A percentile compares a stretch with the other conserved stretches of the same genome.
Conservation (phyloP, 2,888 invertebrate species). For the Trichacis sp. region DNA sequence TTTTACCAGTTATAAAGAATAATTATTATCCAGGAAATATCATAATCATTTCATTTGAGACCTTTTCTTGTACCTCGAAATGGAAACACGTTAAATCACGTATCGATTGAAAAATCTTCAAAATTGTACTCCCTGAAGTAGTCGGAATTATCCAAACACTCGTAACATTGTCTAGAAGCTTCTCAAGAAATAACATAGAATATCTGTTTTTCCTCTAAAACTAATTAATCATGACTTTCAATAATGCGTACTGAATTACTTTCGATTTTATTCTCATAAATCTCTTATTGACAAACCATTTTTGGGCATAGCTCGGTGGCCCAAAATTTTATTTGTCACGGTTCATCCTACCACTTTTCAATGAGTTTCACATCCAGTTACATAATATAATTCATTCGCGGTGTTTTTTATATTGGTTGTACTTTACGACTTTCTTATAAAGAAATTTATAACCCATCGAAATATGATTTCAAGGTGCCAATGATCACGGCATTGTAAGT, state of each 20-base stretch:
- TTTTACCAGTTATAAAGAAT: no score
- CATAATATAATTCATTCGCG: no score
- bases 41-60: no score
- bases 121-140: no score
- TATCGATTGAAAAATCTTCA: no score
- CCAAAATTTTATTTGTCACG: background rate
- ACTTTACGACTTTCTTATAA: constrained; percentile 1
- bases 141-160: no score
- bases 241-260: constrained; percentile 1
- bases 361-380: background rate
- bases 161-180: no score
- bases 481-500: background rate
- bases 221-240: background rate
- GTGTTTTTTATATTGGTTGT: background rate
- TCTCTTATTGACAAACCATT: background rate
- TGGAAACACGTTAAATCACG: no score
- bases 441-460: background rate
- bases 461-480: background rate
- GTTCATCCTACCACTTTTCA: background rate
- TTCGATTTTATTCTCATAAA: background rate
- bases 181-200: no score
- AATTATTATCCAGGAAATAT: no score
- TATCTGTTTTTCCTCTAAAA: no score
- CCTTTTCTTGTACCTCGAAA: no score
- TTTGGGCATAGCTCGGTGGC: background rate